phyloP scores from a whole-genome alignment of 1,140 invertebrate species.

The Globodera rostochiensis region DNA sequence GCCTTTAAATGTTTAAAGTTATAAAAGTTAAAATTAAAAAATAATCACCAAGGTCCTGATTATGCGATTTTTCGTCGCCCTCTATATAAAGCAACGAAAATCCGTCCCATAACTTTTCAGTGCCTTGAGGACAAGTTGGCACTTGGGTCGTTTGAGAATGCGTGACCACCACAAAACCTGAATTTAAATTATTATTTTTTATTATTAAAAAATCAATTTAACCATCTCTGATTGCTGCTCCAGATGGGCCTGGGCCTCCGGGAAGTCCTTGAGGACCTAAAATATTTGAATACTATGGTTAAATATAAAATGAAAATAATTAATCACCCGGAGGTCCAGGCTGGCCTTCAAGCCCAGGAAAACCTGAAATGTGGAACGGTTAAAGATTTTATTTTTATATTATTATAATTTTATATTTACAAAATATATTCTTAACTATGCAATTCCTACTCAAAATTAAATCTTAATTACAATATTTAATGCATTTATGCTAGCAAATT shows the following conservation, averaged over 20 bases:
- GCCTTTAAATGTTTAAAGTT: constrained; percentile 63
- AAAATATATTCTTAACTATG: too few relatives aligned
- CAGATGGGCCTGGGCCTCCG: constrained; percentile 38
- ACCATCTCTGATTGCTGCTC: constrained; percentile 76
- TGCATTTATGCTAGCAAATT: too few relatives aligned
- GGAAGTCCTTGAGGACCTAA: constrained; percentile 33
- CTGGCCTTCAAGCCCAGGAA: constrained; percentile 47
- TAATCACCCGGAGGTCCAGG: constrained; percentile 44
- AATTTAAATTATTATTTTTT: not conserved
- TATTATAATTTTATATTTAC: too few relatives aligned
- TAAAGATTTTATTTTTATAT: too few relatives aligned
- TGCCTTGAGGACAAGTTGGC: constrained; percentile 81
- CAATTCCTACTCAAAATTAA: too few relatives aligned
- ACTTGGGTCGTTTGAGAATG: constrained; percentile 85
- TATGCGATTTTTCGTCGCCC: constrained; percentile 93
- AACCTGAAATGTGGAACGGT: constrained; percentile 35
- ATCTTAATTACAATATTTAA: too few relatives aligned
- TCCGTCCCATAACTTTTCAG: constrained; percentile 87
- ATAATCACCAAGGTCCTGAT: constrained; percentile 83
- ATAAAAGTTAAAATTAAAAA: constrained; percentile 21
- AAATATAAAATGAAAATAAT: too few relatives aligned
- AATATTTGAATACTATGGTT: not conserved
- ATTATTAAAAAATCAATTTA: not conserved
- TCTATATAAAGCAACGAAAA: constrained; percentile 93
- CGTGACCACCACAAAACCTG: constrained; percentile 77